Percentiles rank a stretch among this genome's conserved stretches.
Conservation (phyloP, 2,888 invertebrate genomes). For the Xanthorhoe spadicearia region DNA sequence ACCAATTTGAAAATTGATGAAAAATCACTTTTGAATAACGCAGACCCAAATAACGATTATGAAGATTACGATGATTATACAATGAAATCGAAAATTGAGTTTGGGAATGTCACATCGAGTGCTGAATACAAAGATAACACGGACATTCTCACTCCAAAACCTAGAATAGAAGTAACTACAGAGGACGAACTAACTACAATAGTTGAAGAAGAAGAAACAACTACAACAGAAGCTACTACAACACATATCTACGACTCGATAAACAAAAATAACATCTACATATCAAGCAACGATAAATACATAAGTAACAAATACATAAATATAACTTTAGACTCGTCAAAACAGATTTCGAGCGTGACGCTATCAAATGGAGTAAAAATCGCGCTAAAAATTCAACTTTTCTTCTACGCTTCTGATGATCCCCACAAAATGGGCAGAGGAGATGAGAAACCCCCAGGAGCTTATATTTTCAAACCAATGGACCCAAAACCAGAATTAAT, state of each 20-base stretch:
- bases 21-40: slow-evolving; percentile 38
- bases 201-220: not conserved
- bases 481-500: slow-evolving; percentile 50
- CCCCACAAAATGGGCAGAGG: slow-evolving; percentile 85
- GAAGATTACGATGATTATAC: slow-evolving; percentile 44
- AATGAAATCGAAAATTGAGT: slow-evolving; percentile 4
- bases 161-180: not conserved
- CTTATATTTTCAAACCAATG: slow-evolving; percentile 91
- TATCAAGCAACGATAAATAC: slow-evolving; percentile 15
- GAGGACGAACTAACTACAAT: not conserved
- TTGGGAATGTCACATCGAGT: slow-evolving; percentile 6
- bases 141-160: slow-evolving; percentile 13
- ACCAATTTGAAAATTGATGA: slow-evolving; percentile 47
- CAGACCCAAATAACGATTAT: slow-evolving; percentile 46
- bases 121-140: not conserved
- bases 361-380: slow-evolving; percentile 73
- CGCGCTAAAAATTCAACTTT: slow-evolving; percentile 80
- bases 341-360: slow-evolving; percentile 71
- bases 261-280: slow-evolving; percentile 13
- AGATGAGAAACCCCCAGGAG: slow-evolving; percentile 90
- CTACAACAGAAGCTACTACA: not conserved
- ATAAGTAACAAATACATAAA: slow-evolving; percentile 63
- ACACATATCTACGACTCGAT: slow-evolving; percentile 1
- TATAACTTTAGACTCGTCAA: slow-evolving; percentile 78
- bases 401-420: slow-evolving; percentile 88